phyloP scores from a whole-genome alignment of 37 sponge, comb jelly and placozoan genomes.

The Petrosia ficiformis region DNA sequence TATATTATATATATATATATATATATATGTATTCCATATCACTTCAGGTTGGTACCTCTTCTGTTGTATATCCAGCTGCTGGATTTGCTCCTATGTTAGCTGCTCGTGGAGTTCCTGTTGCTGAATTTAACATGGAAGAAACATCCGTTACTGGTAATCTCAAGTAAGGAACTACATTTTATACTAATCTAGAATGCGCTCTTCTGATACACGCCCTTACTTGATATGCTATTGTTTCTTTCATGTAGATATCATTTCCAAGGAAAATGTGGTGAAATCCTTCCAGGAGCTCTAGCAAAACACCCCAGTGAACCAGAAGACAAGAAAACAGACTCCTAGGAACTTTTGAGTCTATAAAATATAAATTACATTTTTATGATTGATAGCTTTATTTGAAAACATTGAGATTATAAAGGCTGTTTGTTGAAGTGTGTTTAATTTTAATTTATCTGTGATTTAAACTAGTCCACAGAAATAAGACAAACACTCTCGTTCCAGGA shows the following conservation, averaged over 20 bases:
- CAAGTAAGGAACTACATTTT: constrained; percentile 31
- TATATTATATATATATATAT: not conserved
- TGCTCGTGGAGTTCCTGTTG: constrained; percentile 81
- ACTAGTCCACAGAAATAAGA: too few species aligned
- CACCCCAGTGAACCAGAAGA: constrained; percentile 39
- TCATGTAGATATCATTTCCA: constrained; percentile 81
- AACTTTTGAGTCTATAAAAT: not conserved
- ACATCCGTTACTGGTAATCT: constrained; percentile 74
- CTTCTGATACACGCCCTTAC: not conserved
- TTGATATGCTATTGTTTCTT: not conserved
- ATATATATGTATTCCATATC: not conserved
- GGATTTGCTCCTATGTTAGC: constrained; percentile 84
- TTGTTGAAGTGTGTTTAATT: too few species aligned
- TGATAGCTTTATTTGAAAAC: too few species aligned
- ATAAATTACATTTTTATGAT: too few species aligned
- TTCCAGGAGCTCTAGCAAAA: constrained; percentile 74
- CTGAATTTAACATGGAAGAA: constrained; percentile 89
- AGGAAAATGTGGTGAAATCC: constrained; percentile 86
- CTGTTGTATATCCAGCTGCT: constrained; percentile 94
- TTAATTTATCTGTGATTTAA: too few species aligned
- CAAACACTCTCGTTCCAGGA: too few species aligned
- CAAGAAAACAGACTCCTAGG: not conserved
- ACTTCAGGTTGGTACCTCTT: constrained; percentile 86
- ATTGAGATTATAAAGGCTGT: too few species aligned
- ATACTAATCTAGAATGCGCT: too few species aligned